These are phyloP conservation scores for Eubasilissa regina DNA, from an alignment of 1,140 invertebrate genomes.

Conservation along the genomic window DNA sequence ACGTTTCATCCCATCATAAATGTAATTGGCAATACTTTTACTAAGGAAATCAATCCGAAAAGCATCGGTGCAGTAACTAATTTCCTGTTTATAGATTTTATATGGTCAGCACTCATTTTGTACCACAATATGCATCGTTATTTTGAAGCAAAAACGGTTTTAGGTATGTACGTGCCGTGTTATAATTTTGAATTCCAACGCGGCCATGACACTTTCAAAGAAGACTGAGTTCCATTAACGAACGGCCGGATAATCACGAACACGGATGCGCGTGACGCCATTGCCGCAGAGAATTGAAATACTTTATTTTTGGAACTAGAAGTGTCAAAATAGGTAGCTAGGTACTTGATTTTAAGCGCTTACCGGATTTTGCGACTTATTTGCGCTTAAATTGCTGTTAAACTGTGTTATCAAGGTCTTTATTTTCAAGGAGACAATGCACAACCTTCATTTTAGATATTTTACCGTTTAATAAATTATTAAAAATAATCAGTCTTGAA, in stretches of 20 bases:
- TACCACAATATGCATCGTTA: not conserved
- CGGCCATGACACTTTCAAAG: slow-evolving; percentile 38
- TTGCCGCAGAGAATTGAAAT: not conserved
- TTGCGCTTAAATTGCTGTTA: too few species aligned
- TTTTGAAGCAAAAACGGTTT: slow-evolving; percentile 39
- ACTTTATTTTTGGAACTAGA: not conserved
- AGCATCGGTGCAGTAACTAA: not conserved
- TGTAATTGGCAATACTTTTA: not conserved
- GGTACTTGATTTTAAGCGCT: not conserved
- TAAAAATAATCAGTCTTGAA: too few species aligned
- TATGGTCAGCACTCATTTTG: not conserved
- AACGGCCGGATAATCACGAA: slow-evolving; percentile 22
- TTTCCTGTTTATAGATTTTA: slow-evolving; percentile 25
- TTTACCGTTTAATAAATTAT: too few species aligned
- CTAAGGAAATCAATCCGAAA: not conserved
- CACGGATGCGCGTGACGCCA: slow-evolving; percentile 31
- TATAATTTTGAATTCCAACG: slow-evolving; percentile 3
- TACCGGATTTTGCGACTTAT: not conserved
- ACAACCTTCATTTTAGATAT: too few species aligned
- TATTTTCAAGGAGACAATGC: too few species aligned
- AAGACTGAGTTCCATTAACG: slow-evolving; percentile 21
- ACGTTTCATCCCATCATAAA: too few species aligned
- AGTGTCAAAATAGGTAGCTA: not conserved
- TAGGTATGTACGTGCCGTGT: slow-evolving; percentile 4
- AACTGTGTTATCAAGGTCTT: too few species aligned